Base-by-base conservation (phyloP, 2,888 invertebrate genomes). In the Abscondita cerata region DNA sequence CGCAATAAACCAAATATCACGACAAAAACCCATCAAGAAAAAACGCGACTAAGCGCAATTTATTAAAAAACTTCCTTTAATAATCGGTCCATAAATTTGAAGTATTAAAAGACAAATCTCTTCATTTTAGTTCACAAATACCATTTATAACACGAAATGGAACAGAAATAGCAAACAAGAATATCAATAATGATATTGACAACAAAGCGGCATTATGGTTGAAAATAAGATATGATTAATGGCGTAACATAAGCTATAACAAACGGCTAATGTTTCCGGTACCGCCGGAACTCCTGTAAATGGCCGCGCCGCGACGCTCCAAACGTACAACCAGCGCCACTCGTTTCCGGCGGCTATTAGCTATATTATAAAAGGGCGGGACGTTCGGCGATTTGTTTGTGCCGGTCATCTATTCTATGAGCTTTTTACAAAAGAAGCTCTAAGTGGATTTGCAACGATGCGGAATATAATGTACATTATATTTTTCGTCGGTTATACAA, bases 221-320 rank as follows among this genome's bases (percentile, higher is more conserved):
- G 70, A 72, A 70, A 79, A 76, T 76, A 75, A 78, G 76, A 76
- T 79, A 79, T 80, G 80, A 80, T 80, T 77, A 79, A 80, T 80
- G 78, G 76, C 66, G 63, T 65, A 71, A 75, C 74, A 78, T 75
- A 76, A 78, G 73, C 77, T 71, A 75, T 73, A 77, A 78, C 74
- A 75, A 77, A 75, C 72, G 77, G 76, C 78, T 79, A 80, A 80
- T 80, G 80, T 79, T 79, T 80, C 78, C 79, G 76, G 78, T 76
- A 75, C 73, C 74, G 72, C 77, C 77, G 80, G 80, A 80, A 79
- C 76, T 76, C 75, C 73, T 73, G 76, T 79, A 80, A 79, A 79
- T 79, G 78, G 78, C 75, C 72, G 71, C 73, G 71, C 72, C 67
- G 68, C 68, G 69, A 69, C 69, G 64, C 53, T 62, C 59, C 72